A percentile compares a stretch with the other conserved stretches of the same genome.
Evolutionary conservation across 2,113 vertebrate genomes (phyloP).

Genomic region (Leucoraja erinaceus): DNA sequence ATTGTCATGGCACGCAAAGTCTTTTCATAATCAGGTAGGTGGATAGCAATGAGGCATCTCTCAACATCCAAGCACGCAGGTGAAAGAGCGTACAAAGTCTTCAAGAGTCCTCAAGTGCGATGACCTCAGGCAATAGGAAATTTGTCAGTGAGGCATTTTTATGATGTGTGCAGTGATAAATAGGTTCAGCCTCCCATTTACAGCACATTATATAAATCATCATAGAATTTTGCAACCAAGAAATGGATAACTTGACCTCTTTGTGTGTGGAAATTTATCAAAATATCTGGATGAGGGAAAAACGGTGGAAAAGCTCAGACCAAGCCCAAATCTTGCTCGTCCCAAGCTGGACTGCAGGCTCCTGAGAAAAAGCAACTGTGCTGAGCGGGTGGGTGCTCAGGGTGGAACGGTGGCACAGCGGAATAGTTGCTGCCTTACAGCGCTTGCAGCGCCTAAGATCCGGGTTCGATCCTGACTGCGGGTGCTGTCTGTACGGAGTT

Average conservation of each 20-base stretch:
- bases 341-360: constrained; percentile 55
- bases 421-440: too few species aligned
- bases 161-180: background rate
- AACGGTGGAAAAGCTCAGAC: constrained; percentile 46
- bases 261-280: too few species aligned
- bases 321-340: constrained; percentile 56
- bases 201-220: background rate
- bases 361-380: constrained; percentile 43
- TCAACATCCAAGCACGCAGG: background rate
- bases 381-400: constrained; percentile 35
- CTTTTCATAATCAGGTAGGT: too few species aligned
- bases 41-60: background rate
- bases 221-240: background rate
- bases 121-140: background rate
- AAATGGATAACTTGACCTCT: background rate
- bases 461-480: too few species aligned
- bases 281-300: too few species aligned
- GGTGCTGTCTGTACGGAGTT: too few species aligned
- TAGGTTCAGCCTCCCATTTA: too few species aligned
- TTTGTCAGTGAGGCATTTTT: background rate
- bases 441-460: too few species aligned
- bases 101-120: background rate
- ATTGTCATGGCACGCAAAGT: too few species aligned
- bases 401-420: too few species aligned
- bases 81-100: background rate